Conservation (phyloP, 2,888 invertebrate species). For the Pyrgus malvae region DNA sequence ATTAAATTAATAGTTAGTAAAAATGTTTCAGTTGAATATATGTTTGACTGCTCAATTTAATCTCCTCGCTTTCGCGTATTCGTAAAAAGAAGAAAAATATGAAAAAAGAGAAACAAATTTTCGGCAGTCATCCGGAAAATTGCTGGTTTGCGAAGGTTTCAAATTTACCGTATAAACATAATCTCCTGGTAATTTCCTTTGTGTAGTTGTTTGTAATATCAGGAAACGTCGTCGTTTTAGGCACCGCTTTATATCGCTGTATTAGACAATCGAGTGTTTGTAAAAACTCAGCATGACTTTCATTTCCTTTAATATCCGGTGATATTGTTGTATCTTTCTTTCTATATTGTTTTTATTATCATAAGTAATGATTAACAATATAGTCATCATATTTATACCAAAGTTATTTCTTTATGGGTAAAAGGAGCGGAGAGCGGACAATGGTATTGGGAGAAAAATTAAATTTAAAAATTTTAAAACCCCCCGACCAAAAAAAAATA, state of each 20-base stretch:
- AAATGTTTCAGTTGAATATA: too few species aligned
- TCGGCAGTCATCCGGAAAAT: slow-evolving; percentile 11
- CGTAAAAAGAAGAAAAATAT: not conserved
- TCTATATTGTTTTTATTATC: not conserved
- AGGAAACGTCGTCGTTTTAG: slow-evolving; percentile 22
- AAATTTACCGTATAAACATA: slow-evolving; percentile 19
- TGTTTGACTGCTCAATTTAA: too few species aligned
- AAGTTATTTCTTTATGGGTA: too few species aligned
- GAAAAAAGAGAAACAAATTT: not conserved
- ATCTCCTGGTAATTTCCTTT: slow-evolving; percentile 27
- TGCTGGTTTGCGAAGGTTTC: slow-evolving; percentile 11
- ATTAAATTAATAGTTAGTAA: too few species aligned
- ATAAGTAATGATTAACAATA: too few species aligned
- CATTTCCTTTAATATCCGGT: slow-evolving; percentile 44
- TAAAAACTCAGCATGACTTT: slow-evolving; percentile 32
- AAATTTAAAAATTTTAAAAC: too few species aligned
- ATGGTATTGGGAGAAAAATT: too few species aligned
- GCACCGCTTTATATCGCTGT: slow-evolving; percentile 8
- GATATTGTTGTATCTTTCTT: not conserved
- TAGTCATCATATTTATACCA: too few species aligned
- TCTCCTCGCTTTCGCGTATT: too few species aligned
- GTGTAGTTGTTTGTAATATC: slow-evolving; percentile 18
- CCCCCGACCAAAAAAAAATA: too few species aligned
- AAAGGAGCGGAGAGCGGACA: too few species aligned
- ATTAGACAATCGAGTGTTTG: not conserved